Base-by-base conservation (phyloP, 2,797 vertebrate genomes). In the Pterois miles region DNA sequence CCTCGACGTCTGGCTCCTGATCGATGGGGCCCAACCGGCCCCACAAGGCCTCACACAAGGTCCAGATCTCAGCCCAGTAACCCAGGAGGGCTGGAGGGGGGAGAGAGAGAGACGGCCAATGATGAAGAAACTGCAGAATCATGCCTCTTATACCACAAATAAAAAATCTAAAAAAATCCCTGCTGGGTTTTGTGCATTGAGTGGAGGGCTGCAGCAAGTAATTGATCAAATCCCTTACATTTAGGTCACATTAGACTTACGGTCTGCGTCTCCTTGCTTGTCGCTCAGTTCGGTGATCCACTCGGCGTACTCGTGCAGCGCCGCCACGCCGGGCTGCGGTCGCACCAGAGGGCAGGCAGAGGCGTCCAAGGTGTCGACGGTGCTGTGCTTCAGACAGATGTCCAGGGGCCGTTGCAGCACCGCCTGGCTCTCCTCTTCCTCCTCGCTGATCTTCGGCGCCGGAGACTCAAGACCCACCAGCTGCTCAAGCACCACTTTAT, bases 31-130 rank as follows among this genome's bases (percentile, higher is more conserved):
- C 93, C 65, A 97, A 52, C 3, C 88, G 88, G 3, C 98, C 98
- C 98, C 98, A 99, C 0, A 99, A 82, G 0, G 98, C 97, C 84
- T 96, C 96, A 6, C 97, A 98, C 20, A 99, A 76, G 0, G 96
- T 98, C 98, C 98, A 99, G 0, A 96, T 96, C 86, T 98, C 88
- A 7, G 87, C 90, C 98, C 98, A 99, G 82, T 95, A 92, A 25
- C 93, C 94, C 78, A 97, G 90, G 0, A 93, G 46, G 0, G 77
- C 98, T 98, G 88, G 1, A 8, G 52, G 52, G 29, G 14, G 5
- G 2, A 13, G 16, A 20, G 18, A 9, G 43, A 46, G 43, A 20
- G 18, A 43, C 11, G 7, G 40, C 18, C 16, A 20, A 34, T 34
- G 33, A 20, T 46, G 43, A 46, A 20, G 43, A 46, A 46, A 46